Base-by-base conservation (phyloP, 2,888 invertebrate species). In the Polydrusus pterygomalis region DNA sequence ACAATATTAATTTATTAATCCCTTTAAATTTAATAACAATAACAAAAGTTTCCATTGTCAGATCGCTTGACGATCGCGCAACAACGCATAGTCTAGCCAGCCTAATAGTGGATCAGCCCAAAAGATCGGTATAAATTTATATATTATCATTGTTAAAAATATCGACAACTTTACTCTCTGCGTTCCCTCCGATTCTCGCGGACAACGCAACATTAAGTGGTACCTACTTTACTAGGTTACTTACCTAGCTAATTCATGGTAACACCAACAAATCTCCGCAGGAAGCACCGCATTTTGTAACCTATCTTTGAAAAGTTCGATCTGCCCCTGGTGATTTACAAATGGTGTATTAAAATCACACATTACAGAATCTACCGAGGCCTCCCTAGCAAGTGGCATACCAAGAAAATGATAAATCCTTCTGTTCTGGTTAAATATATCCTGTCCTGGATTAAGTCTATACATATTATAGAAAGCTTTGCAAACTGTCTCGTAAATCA, bases 231-330 rank as follows among this genome's bases (percentile, higher is more conserved):
- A n/a, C n/a, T n/a, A n/a, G n/a, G n/a, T n/a, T 17, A 69, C 60
- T 47, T 45, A 86, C 74, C 87, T 85, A 9, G 87, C 84, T 11
- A 90, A 81, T 78, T 90, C 90, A 78, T 89, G 88, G 77, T 87
- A 89, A 45, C 70, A 81, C 81, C 30, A 90, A 76, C 89, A 89
- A 88, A 88, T 81, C 81, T 90, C 90, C n/a, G 87, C 81, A 0
- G 87, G 82, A 34, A 77, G 79, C 18, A 80, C 80, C 0, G 86
- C 85, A 30, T 80, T 80, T 40, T 80, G 79, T 8, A 88, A 74
- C 1, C 87, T 82, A 34, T 82, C 79, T 72, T 85, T 85, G 69
- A 83, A 85, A 10, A 82, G 71, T 7, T 58, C 15, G 56, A 87
- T 83, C 75, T 83, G 80, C 73, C 85, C 86, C 58, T 84, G 85